Conservation (phyloP, 2,113 vertebrate species). For the Ascaphus truei region DNA sequence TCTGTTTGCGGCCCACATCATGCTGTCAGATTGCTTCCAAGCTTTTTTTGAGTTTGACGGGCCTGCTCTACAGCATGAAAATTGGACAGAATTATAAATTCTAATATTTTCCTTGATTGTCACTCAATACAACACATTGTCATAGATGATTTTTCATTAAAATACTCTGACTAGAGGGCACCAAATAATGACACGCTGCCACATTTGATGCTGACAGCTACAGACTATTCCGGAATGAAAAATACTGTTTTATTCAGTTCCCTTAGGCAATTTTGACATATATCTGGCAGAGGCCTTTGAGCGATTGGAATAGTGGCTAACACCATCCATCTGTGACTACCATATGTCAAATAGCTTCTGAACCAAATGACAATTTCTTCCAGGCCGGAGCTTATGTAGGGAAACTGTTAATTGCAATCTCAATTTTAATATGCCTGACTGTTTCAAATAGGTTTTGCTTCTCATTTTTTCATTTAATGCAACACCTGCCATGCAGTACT, state of each 20-base stretch:
- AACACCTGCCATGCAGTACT: not conserved
- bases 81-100: not conserved
- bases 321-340: not conserved
- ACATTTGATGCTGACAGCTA: not conserved
- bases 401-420: not conserved
- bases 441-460: not conserved
- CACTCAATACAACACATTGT: not conserved
- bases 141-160: slow-evolving; percentile 2
- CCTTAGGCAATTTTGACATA: slow-evolving; percentile 6
- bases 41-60: no score
- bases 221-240: not conserved
- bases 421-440: not conserved
- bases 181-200: not conserved
- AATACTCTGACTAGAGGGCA: slow-evolving; percentile 15
- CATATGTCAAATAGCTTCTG: slow-evolving; percentile 23
- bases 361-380: slow-evolving; percentile 11
- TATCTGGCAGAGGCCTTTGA: slow-evolving; percentile 24
- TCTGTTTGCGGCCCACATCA: no score
- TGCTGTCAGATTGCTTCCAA: no score
- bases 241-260: not conserved
- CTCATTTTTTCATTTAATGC: not conserved
- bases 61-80: no score
- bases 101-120: not conserved
- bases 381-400: not conserved
- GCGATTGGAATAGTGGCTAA: slow-evolving; percentile 23